A percentile compares a stretch with the other conserved stretches of the same genome.
These are phyloP conservation scores for Coracopsis vasa DNA, from an alignment of 2,113 vertebrate species.

Conservation along the genomic window DNA sequence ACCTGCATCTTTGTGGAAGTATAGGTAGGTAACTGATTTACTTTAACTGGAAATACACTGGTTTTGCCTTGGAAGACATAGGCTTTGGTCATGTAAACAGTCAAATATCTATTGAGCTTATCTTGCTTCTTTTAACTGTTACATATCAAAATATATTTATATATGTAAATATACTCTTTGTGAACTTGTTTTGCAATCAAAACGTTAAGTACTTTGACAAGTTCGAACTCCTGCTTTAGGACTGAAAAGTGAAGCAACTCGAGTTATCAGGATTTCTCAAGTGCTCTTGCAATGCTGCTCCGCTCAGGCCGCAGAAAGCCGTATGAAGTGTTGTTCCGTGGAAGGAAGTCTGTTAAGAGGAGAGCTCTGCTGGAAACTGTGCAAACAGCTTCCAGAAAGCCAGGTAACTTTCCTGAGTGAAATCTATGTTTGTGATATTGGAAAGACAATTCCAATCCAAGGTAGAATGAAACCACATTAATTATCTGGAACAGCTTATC, in stretches of 20 bases:
- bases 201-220: not conserved
- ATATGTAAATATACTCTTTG: not conserved
- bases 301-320: not conserved
- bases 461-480: not conserved
- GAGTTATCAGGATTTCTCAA: not conserved
- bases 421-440: not conserved
- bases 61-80: not conserved
- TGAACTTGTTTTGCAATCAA: not conserved
- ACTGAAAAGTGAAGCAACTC: not conserved
- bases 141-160: not conserved
- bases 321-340: rapidly evolving
- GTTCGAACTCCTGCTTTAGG: not conserved
- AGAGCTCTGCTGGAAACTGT: rapidly evolving
- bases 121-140: not conserved
- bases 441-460: not conserved
- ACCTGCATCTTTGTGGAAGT: not conserved
- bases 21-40: not conserved
- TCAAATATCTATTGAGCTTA: not conserved
- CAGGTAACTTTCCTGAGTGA: slow-evolving; percentile 20
- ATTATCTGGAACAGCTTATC: not conserved
- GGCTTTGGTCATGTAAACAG: not conserved
- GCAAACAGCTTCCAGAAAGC: not conserved
- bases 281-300: not conserved
- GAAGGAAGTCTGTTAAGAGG: rapidly evolving
- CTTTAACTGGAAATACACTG: not conserved